These are phyloP conservation scores for Dryocosmus kuriphilus DNA, from an alignment of 2,888 invertebrate genomes.

Conservation along the genomic window DNA sequence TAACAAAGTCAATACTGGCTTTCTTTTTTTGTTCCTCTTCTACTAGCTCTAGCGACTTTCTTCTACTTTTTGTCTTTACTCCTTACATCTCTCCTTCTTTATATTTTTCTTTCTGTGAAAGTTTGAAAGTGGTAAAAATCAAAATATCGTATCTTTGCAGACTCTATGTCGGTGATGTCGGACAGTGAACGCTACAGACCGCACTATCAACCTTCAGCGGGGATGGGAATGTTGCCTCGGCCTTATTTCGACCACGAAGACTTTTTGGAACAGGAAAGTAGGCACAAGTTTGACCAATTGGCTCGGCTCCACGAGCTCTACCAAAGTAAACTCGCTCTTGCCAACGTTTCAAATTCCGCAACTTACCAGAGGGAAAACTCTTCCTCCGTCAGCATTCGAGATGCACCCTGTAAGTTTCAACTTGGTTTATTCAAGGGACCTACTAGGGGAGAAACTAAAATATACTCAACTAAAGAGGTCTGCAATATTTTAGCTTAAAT, in stretches of 20 bases:
- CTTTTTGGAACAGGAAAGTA: conserved; percentile 78
- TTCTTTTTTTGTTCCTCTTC: background rate
- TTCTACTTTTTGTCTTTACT: background rate
- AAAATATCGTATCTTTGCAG: conserved; percentile 65
- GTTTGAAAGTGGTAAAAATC: conserved; percentile 5
- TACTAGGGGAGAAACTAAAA: conserved; percentile 24
- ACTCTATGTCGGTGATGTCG: conserved; percentile 78
- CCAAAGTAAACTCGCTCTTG: conserved; percentile 87
- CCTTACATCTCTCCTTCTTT: background rate
- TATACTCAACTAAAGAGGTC: too few relatives aligned
- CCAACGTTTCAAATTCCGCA: conserved; percentile 83
- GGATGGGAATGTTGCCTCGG: conserved; percentile 71
- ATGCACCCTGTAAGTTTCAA: conserved; percentile 73
- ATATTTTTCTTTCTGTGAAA: background rate
- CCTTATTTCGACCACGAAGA: conserved; percentile 77
- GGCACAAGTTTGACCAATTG: conserved; percentile 87
- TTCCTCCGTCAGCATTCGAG: conserved; percentile 71
- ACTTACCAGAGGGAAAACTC: conserved; percentile 80
- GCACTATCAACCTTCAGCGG: conserved; percentile 71
- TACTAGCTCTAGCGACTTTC: background rate
- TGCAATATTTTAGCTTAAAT: too few relatives aligned
- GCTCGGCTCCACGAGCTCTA: conserved; percentile 90
- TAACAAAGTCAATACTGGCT: conserved; percentile 24
- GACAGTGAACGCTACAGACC: conserved; percentile 75
- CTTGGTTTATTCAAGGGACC: conserved; percentile 14